Conservation (phyloP, 2,888 invertebrate genomes). For the Conchocele bisecta region DNA sequence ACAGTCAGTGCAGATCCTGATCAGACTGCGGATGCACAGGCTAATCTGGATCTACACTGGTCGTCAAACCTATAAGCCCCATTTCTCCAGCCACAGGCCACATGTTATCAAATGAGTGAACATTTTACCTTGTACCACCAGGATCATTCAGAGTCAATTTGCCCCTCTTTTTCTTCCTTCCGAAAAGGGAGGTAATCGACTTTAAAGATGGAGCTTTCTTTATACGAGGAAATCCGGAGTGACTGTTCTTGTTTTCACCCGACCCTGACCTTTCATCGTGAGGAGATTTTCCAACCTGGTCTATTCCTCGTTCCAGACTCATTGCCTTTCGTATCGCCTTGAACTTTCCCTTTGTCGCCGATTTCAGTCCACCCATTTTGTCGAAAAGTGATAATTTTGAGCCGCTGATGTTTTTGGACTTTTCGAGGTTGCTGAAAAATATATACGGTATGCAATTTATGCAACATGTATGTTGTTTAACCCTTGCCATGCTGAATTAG, state of each 20-base stretch:
- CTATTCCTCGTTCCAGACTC: constrained; percentile 69
- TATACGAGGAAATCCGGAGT: constrained; percentile 45
- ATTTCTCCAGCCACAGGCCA: too few species aligned
- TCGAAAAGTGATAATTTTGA: constrained; percentile 58
- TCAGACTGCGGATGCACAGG: too few species aligned
- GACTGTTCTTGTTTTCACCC: constrained; percentile 22
- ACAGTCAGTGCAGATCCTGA: too few species aligned
- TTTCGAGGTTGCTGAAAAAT: constrained; percentile 55
- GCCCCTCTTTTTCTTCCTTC: constrained; percentile 57
- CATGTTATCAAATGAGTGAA: not conserved
- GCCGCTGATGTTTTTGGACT: constrained; percentile 54
- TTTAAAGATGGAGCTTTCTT: constrained; percentile 65
- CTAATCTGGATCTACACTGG: too few species aligned
- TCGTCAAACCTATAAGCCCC: too few species aligned
- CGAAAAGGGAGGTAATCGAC: constrained; percentile 58
- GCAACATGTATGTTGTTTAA: too few species aligned
- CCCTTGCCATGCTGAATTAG: too few species aligned
- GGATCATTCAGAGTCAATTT: constrained; percentile 42
- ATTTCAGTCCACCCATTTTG: constrained; percentile 55
- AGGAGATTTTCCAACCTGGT: constrained; percentile 41
- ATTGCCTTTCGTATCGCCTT: constrained; percentile 65
- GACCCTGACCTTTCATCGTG: constrained; percentile 23
- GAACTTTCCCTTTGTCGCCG: constrained; percentile 60
- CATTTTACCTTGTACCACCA: constrained; percentile 29
- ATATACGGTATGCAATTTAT: too few species aligned